Conservation (phyloP, 1,140 invertebrate species). For the Acromyrmex charruanus region DNA sequence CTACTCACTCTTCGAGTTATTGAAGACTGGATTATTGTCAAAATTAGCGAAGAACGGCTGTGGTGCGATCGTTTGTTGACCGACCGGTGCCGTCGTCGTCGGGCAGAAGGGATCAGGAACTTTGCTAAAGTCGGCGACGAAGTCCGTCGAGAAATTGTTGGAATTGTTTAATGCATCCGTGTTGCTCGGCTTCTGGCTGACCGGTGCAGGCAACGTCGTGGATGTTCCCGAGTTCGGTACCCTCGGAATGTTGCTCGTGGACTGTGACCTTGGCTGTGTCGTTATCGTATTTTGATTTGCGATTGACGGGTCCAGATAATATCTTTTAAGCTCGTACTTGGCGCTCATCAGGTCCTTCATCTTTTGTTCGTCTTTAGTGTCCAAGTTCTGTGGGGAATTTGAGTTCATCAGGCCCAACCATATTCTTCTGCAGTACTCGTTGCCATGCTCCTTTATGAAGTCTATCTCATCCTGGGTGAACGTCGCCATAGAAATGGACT, state of each 20-base stretch:
- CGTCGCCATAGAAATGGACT: slow-evolving; percentile 99
- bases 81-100: slow-evolving; percentile 70
- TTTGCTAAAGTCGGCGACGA: slow-evolving; percentile 90
- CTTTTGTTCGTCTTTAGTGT: slow-evolving; percentile 94
- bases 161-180: slow-evolving; percentile 74
- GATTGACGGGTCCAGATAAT: slow-evolving; percentile 90
- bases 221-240: slow-evolving; percentile 77
- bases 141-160: slow-evolving; percentile 86
- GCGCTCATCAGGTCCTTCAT: slow-evolving; percentile 96
- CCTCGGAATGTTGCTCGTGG: slow-evolving; percentile 75
- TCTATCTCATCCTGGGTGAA: slow-evolving; percentile 98
- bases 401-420: slow-evolving; percentile 95
- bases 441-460: slow-evolving; percentile 95
- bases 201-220: slow-evolving; percentile 70
- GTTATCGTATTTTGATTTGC: slow-evolving; percentile 80
- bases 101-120: slow-evolving; percentile 84
- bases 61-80: slow-evolving; percentile 79
- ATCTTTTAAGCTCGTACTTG: slow-evolving; percentile 97
- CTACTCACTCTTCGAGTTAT: slow-evolving; percentile 86
- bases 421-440: slow-evolving; percentile 96
- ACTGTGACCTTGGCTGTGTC: slow-evolving; percentile 63
- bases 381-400: slow-evolving; percentile 82
- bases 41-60: slow-evolving; percentile 90
- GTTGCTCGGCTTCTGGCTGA: slow-evolving; percentile 69
- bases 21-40: slow-evolving; percentile 91